Evolutionary conservation across 2,113 vertebrate genomes (phyloP).

Genomic region (Rutilus rutilus): DNA sequence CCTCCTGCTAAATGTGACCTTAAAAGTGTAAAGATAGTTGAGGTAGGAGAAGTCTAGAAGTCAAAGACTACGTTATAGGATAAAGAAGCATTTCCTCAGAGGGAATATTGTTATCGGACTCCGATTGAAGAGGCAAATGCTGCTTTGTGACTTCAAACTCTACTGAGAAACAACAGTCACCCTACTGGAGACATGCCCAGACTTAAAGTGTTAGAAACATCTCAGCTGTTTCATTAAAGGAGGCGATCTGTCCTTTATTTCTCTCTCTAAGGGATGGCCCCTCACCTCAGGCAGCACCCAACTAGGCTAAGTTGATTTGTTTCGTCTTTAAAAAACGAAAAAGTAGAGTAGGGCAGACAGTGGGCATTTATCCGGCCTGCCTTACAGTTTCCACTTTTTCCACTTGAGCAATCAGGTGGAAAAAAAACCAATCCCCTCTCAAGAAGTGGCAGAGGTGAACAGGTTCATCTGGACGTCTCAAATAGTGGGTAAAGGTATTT

Average conservation of each 20-base stretch:
- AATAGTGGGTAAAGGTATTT: constrained; percentile 12
- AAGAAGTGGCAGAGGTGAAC: constrained; percentile 32
- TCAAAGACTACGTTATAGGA: neutral
- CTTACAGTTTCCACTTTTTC: neutral
- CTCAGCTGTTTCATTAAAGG: constrained; percentile 39
- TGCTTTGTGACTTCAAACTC: neutral
- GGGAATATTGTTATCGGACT: neutral
- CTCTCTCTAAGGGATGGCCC: constrained; percentile 6
- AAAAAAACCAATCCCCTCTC: neutral
- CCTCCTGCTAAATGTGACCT: neutral
- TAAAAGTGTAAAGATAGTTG: neutral
- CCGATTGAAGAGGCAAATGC: constrained; percentile 12
- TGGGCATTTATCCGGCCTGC: neutral
- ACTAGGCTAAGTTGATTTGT: constrained; percentile 12
- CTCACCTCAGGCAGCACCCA: constrained; percentile 9
- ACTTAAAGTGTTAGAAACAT: constrained; percentile 27
- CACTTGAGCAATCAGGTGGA: constrained; percentile 19
- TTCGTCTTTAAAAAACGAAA: constrained; percentile 6
- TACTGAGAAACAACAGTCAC: neutral
- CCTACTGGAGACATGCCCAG: constrained; percentile 33
- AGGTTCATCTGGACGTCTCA: constrained; percentile 40
- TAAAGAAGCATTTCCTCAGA: neutral
- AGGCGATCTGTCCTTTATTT: constrained; percentile 11
- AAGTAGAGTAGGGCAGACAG: constrained; percentile 26
- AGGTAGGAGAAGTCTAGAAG: neutral